These are phyloP conservation scores for Gerris lacustris DNA, from an alignment of 2,888 invertebrate species.

Conservation along the genomic window DNA sequence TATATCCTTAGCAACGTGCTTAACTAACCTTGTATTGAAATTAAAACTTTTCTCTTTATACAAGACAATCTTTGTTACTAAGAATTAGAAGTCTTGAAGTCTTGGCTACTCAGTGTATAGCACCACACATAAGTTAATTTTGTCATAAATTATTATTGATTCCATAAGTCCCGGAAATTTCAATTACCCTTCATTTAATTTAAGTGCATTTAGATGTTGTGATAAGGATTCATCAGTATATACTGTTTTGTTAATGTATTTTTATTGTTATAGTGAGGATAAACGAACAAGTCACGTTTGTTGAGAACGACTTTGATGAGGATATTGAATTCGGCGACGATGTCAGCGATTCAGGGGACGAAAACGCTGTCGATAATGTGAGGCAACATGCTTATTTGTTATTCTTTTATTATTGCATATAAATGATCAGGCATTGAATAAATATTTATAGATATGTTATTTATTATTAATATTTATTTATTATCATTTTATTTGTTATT, in stretches of 20 bases:
- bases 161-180: no score
- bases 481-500: no score
- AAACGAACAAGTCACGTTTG: conserved; percentile 89
- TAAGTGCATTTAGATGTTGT: no score
- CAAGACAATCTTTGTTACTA: background rate
- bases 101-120: background rate
- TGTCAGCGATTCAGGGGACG: conserved; percentile 79
- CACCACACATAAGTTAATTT: no score
- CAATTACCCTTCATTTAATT: no score
- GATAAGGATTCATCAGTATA: background rate
- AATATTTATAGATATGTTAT: no score
- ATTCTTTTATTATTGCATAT: no score
- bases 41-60: conserved; percentile 22
- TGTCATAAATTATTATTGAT: no score
- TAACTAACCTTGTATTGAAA: no score
- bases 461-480: no score
- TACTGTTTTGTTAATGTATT: background rate
- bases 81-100: background rate
- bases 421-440: no score
- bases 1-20: no score
- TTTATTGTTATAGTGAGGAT: conserved; percentile 57
- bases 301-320: conserved; percentile 88
- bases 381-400: conserved; percentile 24
- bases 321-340: conserved; percentile 95
- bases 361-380: conserved; percentile 45